Base-by-base conservation (phyloP, 2,113 vertebrate genomes). In the Corvus moneduloides region DNA sequence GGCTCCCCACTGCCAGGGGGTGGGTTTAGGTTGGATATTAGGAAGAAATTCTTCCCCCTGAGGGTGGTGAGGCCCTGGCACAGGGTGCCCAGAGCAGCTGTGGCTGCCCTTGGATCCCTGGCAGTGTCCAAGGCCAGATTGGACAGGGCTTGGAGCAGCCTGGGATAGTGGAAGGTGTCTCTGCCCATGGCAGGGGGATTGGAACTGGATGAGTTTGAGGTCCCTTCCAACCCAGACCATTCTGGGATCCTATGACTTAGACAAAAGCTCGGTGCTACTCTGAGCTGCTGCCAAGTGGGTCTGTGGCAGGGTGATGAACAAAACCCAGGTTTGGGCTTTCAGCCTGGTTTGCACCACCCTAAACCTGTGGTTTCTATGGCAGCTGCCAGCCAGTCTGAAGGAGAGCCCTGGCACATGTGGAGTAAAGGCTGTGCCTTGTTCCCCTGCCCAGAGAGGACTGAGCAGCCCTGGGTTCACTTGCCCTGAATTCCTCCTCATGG, bases 321-420 rank as follows among this genome's bases (percentile, higher is more conserved):
- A 71, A 84, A 68, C 26, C 66, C 43, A 7, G 49, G 8, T 82
- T 43, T 63, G 90, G 48, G 54, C 19, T 10, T 72, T 66, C 73
- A 66, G 81, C 46, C 73, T 56, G 44, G 10, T 64, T 12, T 55
- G 33, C 49, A 33, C 13, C 44, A 56, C 37, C 74, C 61, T 39
- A 67, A 54, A 78, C 7, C 35, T 62, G 54, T 16, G 39, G 15
- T 37, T 73, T 17, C 43, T 39, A 3, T 35, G 63, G 51, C 19
- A 86, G 46, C n/a, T 89, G 46, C 49, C 77, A 73, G n/a, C 27
- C 16, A 33, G 46, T 32, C 51, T 77, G 80, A 64, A 59, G 64
- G 39, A 87, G 35, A 81, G 33, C 39, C 32, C n/a, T 3, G 2
- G 37, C 1, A 1, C 16, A 30, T 0, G 0, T 13, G 69, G 41